Evolutionary conservation across 2,888 invertebrate genomes (phyloP).

Genomic region (Caenorhabditis sulstoni): DNA sequence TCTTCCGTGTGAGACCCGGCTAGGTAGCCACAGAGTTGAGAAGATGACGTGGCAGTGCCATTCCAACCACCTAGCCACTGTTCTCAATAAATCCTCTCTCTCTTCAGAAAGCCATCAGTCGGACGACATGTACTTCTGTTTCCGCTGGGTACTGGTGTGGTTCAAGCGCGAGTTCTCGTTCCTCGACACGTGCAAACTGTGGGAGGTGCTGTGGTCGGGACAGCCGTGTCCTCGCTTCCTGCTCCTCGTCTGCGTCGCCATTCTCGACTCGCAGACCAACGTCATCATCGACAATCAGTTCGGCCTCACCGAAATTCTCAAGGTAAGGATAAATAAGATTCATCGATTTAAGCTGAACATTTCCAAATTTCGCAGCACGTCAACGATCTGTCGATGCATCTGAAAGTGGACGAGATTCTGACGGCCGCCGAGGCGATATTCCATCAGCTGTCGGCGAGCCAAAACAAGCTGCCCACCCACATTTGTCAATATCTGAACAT

Average conservation of each 20-base stretch:
- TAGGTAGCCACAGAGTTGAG: too few species aligned
- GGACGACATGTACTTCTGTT: slow-evolving; percentile 98
- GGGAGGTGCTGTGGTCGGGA: slow-evolving; percentile 88
- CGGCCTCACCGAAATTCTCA: slow-evolving; percentile 95
- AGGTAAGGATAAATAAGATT: slow-evolving; percentile 85
- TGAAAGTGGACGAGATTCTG: slow-evolving; percentile 89
- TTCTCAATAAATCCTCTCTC: neutral
- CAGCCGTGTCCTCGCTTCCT: slow-evolving; percentile 96
- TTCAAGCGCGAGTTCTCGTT: slow-evolving; percentile 95
- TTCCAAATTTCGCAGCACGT: slow-evolving; percentile 86
- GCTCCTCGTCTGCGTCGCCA: slow-evolving; percentile 92
- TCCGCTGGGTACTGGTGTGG: slow-evolving; percentile 95
- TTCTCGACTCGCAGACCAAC: slow-evolving; percentile 91
- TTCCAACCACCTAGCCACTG: too few species aligned
- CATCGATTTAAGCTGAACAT: too few species aligned
- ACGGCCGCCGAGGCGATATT: slow-evolving; percentile 94
- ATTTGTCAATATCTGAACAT: slow-evolving; percentile 68
- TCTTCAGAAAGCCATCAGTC: slow-evolving; percentile 87
- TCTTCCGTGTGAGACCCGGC: too few species aligned
- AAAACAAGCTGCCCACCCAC: slow-evolving; percentile 70
- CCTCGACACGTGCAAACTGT: slow-evolving; percentile 89
- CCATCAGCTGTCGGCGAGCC: slow-evolving; percentile 86
- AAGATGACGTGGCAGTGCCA: too few species aligned
- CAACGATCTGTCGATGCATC: slow-evolving; percentile 92
- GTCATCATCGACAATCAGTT: slow-evolving; percentile 92